Evolutionary conservation across 2,888 invertebrate genomes (phyloP).

Genomic region (Eudemis profundana): DNA sequence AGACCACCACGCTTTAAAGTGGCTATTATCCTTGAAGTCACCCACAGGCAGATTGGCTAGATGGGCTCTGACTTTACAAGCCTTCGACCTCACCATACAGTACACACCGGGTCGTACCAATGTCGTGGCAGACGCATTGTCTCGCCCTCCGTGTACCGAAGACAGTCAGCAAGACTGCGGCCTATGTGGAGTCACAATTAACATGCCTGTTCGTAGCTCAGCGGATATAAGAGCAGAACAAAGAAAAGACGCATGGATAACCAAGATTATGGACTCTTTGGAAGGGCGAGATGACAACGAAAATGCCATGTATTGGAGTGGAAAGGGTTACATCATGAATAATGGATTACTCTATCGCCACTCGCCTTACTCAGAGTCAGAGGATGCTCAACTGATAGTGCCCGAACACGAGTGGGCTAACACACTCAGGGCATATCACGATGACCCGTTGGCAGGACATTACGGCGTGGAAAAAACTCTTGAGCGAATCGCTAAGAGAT

Average conservation of each 20-base stretch:
- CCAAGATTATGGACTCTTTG: neutral
- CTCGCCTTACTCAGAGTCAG: neutral
- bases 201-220: conserved; percentile 41
- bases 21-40: neutral
- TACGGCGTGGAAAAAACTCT: conserved; percentile 45
- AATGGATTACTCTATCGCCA: conserved; percentile 51
- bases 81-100: neutral
- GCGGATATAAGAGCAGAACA: neutral
- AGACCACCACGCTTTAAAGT: neutral
- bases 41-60: neutral
- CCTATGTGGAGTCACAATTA: conserved; percentile 36
- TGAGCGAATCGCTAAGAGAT: conserved; percentile 43
- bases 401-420: conserved; percentile 5
- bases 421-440: neutral
- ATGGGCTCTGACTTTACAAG: neutral
- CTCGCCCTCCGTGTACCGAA: neutral
- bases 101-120: neutral
- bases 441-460: conserved; percentile 1
- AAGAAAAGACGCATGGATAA: neutral
- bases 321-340: conserved; percentile 50
- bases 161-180: neutral
- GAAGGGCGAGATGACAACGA: conserved; percentile 46
- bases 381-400: neutral
- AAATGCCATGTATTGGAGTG: conserved; percentile 48
- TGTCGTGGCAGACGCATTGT: conserved; percentile 57